Base-by-base conservation (phyloP, 2,888 invertebrate species). In the Apodemia mormo region DNA sequence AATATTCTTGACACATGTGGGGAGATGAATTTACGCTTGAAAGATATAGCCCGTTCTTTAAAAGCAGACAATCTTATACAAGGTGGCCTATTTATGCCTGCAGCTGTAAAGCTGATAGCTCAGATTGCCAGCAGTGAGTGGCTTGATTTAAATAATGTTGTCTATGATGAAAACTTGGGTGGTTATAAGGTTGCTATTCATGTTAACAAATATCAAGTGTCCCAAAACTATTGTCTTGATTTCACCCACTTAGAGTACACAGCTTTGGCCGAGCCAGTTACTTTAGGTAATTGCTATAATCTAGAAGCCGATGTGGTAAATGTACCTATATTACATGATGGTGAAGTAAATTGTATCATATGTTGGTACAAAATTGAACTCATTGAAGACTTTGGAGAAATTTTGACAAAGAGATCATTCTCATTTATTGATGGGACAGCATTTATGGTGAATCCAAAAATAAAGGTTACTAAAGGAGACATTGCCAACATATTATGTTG, bases 51-150 rank as follows among this genome's bases (percentile, higher is more conserved):
- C 29, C 74, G 81, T 7, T 77, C 82, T 72, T 80, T 89, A 69
- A 88, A 80, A 74, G 79, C 82, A 8, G 78, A 81, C 56, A 84
- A 92, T 72, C 82, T 95, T 0, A 78, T 85, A 49, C 81, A 81
- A 58, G 89, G 88, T 69, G 94, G 94, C 0, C 80, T 94, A 9
- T 87, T 92, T 67, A 79, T 95, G 77, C 96, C 96, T 0, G 80
- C 90, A 66, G 87, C 84, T 73, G 78, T 95, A 7, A 87, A 83
- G 67, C 76, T 96, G 12, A 85, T 94, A 72, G 94, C 94, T 1
- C 94, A 95, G 76, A 79, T 96, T n/a, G 90, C 95, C n/a, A 85
- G 93, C 76, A 95, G 95, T 6, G 82, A 92, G 43, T 95, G 95
- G 91, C 82, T 96, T 56, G 90, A 94, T 71, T 86, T 90, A 68